These are phyloP conservation scores for Drosophila tristis DNA, from an alignment of 1,140 invertebrate genomes.

Conservation along the genomic window DNA sequence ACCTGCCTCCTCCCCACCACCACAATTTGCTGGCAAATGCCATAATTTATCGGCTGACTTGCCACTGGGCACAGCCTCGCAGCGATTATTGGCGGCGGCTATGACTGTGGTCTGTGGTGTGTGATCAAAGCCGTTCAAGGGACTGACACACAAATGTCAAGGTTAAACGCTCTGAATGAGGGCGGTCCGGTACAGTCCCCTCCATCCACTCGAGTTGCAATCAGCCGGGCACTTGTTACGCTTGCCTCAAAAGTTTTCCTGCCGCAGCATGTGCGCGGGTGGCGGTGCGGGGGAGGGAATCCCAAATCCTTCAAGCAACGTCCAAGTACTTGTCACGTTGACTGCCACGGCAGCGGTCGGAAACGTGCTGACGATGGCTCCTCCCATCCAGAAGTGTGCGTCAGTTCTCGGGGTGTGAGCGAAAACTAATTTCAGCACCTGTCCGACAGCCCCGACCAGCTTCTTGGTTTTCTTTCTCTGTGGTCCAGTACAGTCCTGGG, in stretches of 20 bases:
- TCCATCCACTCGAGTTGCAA: conserved; percentile 48
- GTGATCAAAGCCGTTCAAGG: conserved; percentile 23
- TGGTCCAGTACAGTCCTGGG: conserved; percentile 35
- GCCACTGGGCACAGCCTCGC: conserved; percentile 42
- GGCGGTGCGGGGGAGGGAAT: conserved; percentile 3
- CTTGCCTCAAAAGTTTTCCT: conserved; percentile 34
- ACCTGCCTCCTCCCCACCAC: background rate
- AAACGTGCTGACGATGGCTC: conserved; percentile 19
- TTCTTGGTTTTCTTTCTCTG: conserved; percentile 45
- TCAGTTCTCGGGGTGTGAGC: conserved; percentile 21
- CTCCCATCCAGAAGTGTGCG: conserved; percentile 15
- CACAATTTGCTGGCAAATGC: conserved; percentile 33
- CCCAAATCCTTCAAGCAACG: conserved; percentile 40
- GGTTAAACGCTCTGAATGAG: conserved; percentile 50
- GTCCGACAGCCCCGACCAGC: conserved; percentile 35
- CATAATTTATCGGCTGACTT: conserved; percentile 57
- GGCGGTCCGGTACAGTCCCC: background rate
- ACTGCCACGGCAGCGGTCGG: conserved; percentile 11
- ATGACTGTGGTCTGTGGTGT: conserved; percentile 1
- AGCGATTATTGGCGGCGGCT: conserved; percentile 30
- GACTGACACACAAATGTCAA: conserved; percentile 59
- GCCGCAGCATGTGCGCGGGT: conserved; percentile 4
- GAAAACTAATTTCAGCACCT: conserved; percentile 75
- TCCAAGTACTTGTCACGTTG: conserved; percentile 35
- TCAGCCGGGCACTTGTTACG: conserved; percentile 48